Conservation (phyloP, 2,113 vertebrate species). For the Caranx ignobilis region DNA sequence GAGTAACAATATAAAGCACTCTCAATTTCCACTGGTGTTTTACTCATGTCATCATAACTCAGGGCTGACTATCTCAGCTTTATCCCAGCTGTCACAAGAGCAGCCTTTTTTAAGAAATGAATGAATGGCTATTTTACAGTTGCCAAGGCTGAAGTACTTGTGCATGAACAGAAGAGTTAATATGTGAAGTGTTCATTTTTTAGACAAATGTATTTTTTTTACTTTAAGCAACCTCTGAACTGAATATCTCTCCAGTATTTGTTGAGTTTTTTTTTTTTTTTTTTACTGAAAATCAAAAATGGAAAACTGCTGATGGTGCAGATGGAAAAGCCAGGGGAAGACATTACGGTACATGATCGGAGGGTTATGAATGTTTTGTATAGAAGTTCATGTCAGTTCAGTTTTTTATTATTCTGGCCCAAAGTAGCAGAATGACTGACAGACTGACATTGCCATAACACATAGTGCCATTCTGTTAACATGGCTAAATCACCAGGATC, state of each 20-base stretch:
- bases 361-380: neutral
- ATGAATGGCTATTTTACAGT: neutral
- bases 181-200: neutral
- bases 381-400: neutral
- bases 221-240: neutral
- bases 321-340: neutral
- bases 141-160: neutral
- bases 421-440: neutral
- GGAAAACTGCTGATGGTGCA: neutral
- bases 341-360: neutral
- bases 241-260: neutral
- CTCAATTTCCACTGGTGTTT: conserved; percentile 28
- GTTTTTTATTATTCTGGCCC: neutral
- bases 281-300: neutral
- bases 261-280: conserved; percentile 11
- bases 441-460: neutral
- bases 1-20: conserved; percentile 68
- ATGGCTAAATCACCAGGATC: neutral
- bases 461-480: neutral
- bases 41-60: conserved; percentile 26
- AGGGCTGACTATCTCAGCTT: neutral
- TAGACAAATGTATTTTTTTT: neutral
- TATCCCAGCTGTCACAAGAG: neutral
- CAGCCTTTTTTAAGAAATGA: neutral
- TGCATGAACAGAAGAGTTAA: neutral